Evolutionary conservation across 2,113 vertebrate species (phyloP).

Genomic region (Sinocyclocheilus maitianheensis): DNA sequence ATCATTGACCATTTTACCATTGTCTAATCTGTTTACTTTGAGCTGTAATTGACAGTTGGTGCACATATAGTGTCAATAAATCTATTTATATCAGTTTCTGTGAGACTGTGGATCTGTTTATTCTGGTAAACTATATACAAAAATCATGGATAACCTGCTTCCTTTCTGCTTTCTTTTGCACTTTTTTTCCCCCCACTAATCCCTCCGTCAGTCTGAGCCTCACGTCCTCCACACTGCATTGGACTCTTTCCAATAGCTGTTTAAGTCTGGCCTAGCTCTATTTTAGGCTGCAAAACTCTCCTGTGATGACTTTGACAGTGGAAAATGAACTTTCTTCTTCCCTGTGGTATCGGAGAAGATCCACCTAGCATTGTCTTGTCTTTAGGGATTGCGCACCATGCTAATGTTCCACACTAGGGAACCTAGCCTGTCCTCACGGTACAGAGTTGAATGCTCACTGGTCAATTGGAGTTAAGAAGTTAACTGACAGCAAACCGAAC

Average conservation of each 20-base stretch:
- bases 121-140: neutral
- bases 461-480: slow-evolving; percentile 37
- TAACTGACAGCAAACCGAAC: slow-evolving; percentile 26
- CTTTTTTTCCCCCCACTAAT: neutral
- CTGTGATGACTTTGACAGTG: neutral
- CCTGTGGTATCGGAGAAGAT: slow-evolving; percentile 20
- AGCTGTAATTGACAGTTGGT: slow-evolving; percentile 40
- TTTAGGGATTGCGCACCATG: neutral
- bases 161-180: neutral
- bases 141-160: neutral
- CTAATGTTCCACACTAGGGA: slow-evolving; percentile 17
- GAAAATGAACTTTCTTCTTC: slow-evolving; percentile 7
- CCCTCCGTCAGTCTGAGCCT: neutral
- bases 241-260: neutral
- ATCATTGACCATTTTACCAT: slow-evolving; percentile 28
- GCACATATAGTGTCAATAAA: slow-evolving; percentile 29
- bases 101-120: neutral
- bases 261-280: slow-evolving; percentile 6
- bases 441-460: slow-evolving; percentile 6
- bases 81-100: neutral
- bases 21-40: slow-evolving; percentile 40
- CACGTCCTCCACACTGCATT: neutral
- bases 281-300: neutral
- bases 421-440: slow-evolving; percentile 7
- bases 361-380: neutral